Base-by-base conservation (phyloP, 2,888 invertebrate genomes). In the Thecophora atra region DNA sequence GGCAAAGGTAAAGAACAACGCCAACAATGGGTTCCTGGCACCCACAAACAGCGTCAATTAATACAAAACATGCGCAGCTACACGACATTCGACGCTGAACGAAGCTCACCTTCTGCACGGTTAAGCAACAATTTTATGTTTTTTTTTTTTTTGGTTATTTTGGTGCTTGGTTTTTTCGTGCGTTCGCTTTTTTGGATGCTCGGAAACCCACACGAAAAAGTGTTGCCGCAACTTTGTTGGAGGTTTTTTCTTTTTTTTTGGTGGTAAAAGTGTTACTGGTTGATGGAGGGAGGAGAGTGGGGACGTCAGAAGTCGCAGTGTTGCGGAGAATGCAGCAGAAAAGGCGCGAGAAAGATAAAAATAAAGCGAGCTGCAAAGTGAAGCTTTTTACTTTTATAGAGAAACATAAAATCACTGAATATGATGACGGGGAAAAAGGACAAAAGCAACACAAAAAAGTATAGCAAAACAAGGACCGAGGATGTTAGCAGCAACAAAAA, bases 401-500 rank as follows among this genome's bases (percentile, higher is more conserved):
- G 47, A 47, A 47, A 11, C n/a, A 47, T 47, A 47, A n/a, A 47
- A 47, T 47, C n/a, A n/a, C 15, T 47, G 47, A 47, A 47, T n/a
- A 47, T 11, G 47, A n/a, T 15, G 13, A 13, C 8, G n/a, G 47
- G 13, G n/a, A 47, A 5, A 47, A n/a, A 0, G 17, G n/a, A 15
- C 47, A 47, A 47, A 8, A 47, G 47, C 47, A 17, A 47, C 6
- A 47, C 1, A 11, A 47, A 47, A 5, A 47, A 47, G 47, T 17
- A 47, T 5, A 17, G 47, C 6, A n/a, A 4, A 47, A 47, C 3
- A 47, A 47, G n/a, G 15, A 44, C 24, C 67, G 54, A 11, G 28
- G 62, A 60, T 26, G 19, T 42, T 19, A 7, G 21, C 56, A 52
- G 26, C 44, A 71, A 66, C 21, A 60, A 60, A 42, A 52, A 51